Conservation (phyloP, 2,797 vertebrate genomes). For the Choloepus didactylus region DNA sequence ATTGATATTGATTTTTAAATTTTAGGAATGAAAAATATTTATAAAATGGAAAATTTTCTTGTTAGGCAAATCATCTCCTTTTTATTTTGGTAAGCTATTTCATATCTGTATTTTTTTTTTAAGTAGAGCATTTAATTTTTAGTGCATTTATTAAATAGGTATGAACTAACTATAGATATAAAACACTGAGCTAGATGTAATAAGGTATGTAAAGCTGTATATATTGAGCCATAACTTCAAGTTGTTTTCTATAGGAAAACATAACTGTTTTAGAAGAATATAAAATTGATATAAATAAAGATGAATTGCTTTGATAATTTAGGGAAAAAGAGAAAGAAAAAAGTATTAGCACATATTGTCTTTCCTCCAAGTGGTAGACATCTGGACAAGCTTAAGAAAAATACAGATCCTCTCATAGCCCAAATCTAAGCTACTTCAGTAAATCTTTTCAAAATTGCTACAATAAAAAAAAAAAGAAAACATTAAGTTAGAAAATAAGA, state of each 20-base stretch:
- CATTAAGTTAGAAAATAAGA: not conserved
- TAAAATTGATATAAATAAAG: not conserved
- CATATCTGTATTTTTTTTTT: not conserved
- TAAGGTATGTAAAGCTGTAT: not conserved
- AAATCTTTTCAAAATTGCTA: constrained; percentile 24
- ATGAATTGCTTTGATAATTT: not conserved
- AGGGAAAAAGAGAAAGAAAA: not conserved
- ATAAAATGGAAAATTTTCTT: constrained; percentile 46
- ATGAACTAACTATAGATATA: not conserved
- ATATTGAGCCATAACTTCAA: not conserved
- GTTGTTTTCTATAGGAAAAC: not conserved
- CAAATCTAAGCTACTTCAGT: not conserved
- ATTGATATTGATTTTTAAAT: constrained; percentile 5
- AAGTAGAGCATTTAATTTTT: not conserved
- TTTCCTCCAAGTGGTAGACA: not conserved
- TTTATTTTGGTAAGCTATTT: constrained; percentile 42
- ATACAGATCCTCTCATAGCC: not conserved
- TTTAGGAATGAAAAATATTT: not conserved
- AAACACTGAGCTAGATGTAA: not conserved
- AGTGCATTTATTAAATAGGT: not conserved
- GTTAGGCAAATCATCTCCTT: not conserved
- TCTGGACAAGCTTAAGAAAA: not conserved
- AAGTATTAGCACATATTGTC: not conserved
- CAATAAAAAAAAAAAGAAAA: not conserved
- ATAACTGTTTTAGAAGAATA: not conserved